Base-by-base conservation (phyloP, 2,888 invertebrate species). In the Eilema griseolum region DNA sequence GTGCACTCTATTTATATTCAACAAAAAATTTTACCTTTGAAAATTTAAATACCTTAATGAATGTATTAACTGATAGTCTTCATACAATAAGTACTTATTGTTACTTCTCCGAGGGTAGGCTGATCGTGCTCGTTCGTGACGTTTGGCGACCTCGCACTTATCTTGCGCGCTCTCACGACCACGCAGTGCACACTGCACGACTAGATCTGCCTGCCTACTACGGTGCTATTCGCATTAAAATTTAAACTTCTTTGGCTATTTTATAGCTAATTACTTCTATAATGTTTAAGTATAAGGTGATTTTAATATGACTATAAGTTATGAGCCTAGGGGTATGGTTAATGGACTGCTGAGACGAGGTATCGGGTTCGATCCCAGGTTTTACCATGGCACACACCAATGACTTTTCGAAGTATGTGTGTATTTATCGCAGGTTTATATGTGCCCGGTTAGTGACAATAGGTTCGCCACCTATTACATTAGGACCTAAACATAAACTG, bases 161-260 rank as follows among this genome's bases (percentile, higher is more conserved):
- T 94, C 93, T 92, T 87, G 85, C 85, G 87, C 88, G 90, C 89
- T 92, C 93, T 93, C 94, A 94, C 94, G 94, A 94, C 89, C 90
- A 90, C 91, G 92, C 92, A 89, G 90, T 86, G 88, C 88, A 85
- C 85, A 75, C 79, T 82, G 91, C 94, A 93, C 93, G 93, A 93
- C 89, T 84, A 84, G 74, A 83, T 83, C 82, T 66, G 60, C 41
- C 62, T 63, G 60, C 67, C 41, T 65, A 56, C 68, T 72, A 72
- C 66, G 66, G 72, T 26, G 65, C 66, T 69, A 64, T 72, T 66
- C 69, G 72, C 60, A 69, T 72, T 66, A 60, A 65, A 66, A 23
- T 66, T 65, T 61, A 62, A 12, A n/a, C n/a, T 52, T 61, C 52
- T 23, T 52, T 57, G 52, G 52, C 56, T 66, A 14, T 62, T 69